Percentiles rank a stretch among this genome's conserved stretches.
Evolutionary conservation across 2,113 vertebrate species (phyloP).

Genomic region (Myrmecophaga tridactyla): DNA sequence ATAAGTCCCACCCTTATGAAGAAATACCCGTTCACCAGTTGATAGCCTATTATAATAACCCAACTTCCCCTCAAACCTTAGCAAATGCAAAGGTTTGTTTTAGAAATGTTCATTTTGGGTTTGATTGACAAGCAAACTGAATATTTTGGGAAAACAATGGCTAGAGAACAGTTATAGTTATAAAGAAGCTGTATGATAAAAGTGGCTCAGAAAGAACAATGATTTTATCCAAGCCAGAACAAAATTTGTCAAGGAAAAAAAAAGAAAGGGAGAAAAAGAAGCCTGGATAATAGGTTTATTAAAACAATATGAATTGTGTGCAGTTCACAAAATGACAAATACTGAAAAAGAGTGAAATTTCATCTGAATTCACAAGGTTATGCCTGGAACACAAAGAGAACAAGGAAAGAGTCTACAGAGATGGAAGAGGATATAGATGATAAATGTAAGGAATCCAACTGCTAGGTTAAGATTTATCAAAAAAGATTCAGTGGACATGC

Average conservation of each 20-base stretch:
- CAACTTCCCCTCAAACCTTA: not conserved
- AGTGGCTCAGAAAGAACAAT: not conserved
- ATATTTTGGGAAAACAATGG: constrained; percentile 10
- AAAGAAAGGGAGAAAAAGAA: not conserved
- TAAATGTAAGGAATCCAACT: not conserved
- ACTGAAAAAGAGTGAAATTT: not conserved
- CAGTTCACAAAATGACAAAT: not conserved
- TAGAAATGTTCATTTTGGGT: constrained; percentile 46
- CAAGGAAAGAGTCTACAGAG: not conserved
- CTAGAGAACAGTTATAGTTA: not conserved
- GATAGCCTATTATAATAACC: not conserved
- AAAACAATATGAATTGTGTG: not conserved
- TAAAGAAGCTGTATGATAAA: not conserved
- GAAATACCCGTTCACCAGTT: not conserved
- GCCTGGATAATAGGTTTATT: not conserved
- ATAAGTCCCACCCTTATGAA: not conserved
- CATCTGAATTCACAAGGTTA: not conserved
- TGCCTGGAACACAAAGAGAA: not conserved
- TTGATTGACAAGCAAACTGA: constrained; percentile 30
- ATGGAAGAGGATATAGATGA: not conserved
- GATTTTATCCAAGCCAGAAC: not conserved
- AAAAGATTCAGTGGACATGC: not conserved
- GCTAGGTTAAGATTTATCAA: not conserved
- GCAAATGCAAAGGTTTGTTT: constrained; percentile 56
- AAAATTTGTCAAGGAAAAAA: not conserved